phyloP scores from a whole-genome alignment of 2,797 vertebrate species.

The Hyperoplus immaculatus region DNA sequence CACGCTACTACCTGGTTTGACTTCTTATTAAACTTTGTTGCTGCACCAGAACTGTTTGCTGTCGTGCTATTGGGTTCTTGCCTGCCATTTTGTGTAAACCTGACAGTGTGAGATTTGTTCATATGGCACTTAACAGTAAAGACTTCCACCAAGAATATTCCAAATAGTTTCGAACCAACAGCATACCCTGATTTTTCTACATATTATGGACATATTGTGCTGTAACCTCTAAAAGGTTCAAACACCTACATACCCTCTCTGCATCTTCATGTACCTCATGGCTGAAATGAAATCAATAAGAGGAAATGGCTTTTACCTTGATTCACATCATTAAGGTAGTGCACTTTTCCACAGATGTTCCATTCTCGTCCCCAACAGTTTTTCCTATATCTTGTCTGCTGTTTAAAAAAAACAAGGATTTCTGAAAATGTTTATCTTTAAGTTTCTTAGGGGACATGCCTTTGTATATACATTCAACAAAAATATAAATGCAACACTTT shows the following conservation, averaged over 20 bases:
- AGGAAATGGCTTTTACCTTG: constrained; percentile 20
- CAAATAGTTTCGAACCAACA: background rate
- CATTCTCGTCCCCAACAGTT: background rate
- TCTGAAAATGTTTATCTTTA: background rate
- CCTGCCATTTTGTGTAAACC: too few species aligned
- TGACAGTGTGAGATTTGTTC: background rate
- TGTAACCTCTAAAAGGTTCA: background rate
- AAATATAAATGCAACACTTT: too few species aligned
- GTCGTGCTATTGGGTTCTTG: too few species aligned
- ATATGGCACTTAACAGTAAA: background rate
- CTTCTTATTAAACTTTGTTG: too few species aligned
- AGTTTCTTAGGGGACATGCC: too few species aligned
- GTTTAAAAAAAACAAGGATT: background rate
- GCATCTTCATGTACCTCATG: constrained; percentile 5
- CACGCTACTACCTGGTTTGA: too few species aligned
- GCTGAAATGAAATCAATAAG: constrained; percentile 12
- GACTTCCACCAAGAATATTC: background rate
- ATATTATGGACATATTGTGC: background rate
- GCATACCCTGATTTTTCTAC: background rate
- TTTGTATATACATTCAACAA: background rate
- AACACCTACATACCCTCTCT: background rate
- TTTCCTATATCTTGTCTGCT: background rate
- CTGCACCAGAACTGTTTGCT: too few species aligned
- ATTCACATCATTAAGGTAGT: background rate
- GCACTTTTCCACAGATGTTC: background rate